Conservation (phyloP, 1,140 invertebrate genomes). For the Drosophila persimilis region DNA sequence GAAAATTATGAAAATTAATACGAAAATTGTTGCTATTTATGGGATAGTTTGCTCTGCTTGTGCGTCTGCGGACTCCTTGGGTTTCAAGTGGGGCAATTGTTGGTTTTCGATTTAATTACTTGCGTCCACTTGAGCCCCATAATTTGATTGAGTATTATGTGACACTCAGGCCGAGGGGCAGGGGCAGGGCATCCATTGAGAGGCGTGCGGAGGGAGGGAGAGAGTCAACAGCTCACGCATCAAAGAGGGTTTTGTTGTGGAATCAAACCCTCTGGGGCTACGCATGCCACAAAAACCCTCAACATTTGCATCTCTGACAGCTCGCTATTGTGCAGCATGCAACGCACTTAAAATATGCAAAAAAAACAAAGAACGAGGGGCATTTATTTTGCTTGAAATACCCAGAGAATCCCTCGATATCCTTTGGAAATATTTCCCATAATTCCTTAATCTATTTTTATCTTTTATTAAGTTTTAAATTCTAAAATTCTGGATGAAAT, state of each 20-base stretch:
- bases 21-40: constrained; percentile 78
- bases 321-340: constrained; percentile 54
- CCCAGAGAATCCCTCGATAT: not conserved
- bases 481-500: no score
- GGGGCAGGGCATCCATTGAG: not conserved
- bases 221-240: constrained; percentile 12
- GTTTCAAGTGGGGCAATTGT: constrained; percentile 65
- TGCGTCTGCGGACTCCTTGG: constrained; percentile 2
- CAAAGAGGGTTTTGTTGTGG: constrained; percentile 28
- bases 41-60: constrained; percentile 33
- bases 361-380: constrained; percentile 21
- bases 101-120: constrained; percentile 80
- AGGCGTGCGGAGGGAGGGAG: constrained; percentile 2
- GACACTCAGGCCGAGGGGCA: constrained; percentile 47
- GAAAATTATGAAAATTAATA: constrained; percentile 82
- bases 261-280: constrained; percentile 41
- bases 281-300: constrained; percentile 17
- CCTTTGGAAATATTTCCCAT: no score
- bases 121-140: constrained; percentile 69
- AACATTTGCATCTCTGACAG: constrained; percentile 63
- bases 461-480: no score
- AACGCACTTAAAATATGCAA: constrained; percentile 56
- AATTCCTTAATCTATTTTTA: no score
- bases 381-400: not conserved
- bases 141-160: constrained; percentile 78